Evolutionary conservation across 2,888 invertebrate species (phyloP).

Genomic region (Pristionchus mayeri): DNA sequence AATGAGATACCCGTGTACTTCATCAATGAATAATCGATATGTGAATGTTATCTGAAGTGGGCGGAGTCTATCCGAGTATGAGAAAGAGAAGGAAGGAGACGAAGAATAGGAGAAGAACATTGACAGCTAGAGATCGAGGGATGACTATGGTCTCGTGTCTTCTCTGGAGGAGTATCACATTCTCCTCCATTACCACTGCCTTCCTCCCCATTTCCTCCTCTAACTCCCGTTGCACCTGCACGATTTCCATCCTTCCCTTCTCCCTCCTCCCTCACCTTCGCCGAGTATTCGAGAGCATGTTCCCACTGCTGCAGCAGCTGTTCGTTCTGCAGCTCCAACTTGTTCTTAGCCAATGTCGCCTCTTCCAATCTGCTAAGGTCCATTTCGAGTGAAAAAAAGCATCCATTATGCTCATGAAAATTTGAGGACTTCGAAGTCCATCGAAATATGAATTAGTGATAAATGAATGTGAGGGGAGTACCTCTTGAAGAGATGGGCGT

Average conservation of each 20-base stretch:
- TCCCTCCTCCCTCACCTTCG: not conserved
- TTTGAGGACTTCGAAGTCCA: not conserved
- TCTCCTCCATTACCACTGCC: conserved; percentile 14
- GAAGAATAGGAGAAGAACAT: conserved; percentile 27
- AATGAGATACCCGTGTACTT: not conserved
- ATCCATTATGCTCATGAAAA: not conserved
- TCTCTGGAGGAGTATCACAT: conserved; percentile 10
- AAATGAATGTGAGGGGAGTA: not conserved
- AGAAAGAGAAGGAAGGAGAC: conserved; percentile 39
- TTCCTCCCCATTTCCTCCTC: conserved; percentile 30
- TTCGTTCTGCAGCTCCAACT: conserved; percentile 23
- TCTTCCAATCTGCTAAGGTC: conserved; percentile 19
- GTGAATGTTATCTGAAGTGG: not conserved
- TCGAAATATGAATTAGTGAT: not conserved
- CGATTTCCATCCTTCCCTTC: not conserved
- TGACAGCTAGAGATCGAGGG: conserved; percentile 13
- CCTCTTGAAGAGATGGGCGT: conserved; percentile 25
- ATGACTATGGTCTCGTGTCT: conserved; percentile 33
- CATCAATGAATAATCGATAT: not conserved
- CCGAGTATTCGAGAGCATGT: not conserved
- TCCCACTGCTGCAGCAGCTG: conserved; percentile 20
- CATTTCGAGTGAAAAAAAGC: no score
- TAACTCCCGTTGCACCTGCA: conserved; percentile 11
- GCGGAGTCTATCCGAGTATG: conserved; percentile 2
- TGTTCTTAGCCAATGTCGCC: not conserved